Evolutionary conservation across 2,113 vertebrate species (phyloP).

Genomic region (Axis porcinus): DNA sequence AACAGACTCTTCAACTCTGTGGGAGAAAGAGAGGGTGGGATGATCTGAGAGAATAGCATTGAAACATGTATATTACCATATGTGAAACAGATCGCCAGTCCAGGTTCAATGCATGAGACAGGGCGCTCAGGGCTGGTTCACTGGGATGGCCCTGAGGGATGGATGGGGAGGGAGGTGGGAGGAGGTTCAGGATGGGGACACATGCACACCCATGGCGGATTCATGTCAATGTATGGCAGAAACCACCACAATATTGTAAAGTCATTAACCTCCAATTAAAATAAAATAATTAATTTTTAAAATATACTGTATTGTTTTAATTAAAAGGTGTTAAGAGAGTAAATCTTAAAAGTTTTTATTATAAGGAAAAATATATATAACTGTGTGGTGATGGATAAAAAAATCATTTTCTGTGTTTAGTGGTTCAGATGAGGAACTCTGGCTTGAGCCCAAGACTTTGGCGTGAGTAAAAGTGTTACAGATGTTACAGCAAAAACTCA

Average conservation of each 20-base stretch:
- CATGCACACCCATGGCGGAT: neutral
- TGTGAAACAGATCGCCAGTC: neutral
- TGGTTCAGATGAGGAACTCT: neutral
- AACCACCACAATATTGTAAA: neutral
- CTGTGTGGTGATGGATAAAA: neutral
- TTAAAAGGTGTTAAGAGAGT: neutral
- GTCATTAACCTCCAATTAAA: neutral
- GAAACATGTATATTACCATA: neutral
- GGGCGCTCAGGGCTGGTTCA: neutral
- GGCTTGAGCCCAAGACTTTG: neutral
- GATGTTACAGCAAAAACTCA: neutral
- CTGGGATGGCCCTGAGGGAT: neutral
- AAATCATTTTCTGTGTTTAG: neutral
- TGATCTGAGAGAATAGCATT: neutral
- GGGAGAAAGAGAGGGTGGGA: neutral
- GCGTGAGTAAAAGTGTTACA: neutral
- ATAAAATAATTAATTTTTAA: neutral
- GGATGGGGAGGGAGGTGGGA: neutral
- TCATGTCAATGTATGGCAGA: neutral
- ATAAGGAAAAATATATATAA: neutral
- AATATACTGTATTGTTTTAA: neutral
- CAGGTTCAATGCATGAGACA: neutral
- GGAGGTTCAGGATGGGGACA: neutral
- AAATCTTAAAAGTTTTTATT: neutral
- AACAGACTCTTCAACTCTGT: neutral